Evolutionary conservation across 2,113 vertebrate species (phyloP).

Genomic region (Pterocles burchelli): DNA sequence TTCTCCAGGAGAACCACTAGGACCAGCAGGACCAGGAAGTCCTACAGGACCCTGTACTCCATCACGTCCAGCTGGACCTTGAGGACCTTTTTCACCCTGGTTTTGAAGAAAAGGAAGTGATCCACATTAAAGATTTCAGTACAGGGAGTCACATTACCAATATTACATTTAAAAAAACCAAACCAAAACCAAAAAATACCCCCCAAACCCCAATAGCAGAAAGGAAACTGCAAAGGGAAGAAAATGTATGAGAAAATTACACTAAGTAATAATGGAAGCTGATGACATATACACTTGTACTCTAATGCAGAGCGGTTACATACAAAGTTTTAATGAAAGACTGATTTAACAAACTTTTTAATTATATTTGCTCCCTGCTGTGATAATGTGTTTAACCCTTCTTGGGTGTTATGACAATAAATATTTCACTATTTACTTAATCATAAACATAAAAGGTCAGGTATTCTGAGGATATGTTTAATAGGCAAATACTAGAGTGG

Average conservation of each 20-base stretch:
- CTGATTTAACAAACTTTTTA: slow-evolving; percentile 17
- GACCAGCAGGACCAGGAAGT: slow-evolving; percentile 92
- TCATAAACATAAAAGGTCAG: slow-evolving; percentile 9
- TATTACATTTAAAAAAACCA: background rate
- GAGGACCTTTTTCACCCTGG: slow-evolving; percentile 96
- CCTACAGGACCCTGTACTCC: slow-evolving; percentile 96
- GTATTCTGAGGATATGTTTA: background rate
- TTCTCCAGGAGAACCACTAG: slow-evolving; percentile 95
- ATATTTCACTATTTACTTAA: slow-evolving; percentile 25
- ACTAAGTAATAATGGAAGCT: background rate
- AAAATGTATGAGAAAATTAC: background rate
- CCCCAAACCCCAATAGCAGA: background rate
- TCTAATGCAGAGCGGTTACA: background rate
- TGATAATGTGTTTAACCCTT: background rate
- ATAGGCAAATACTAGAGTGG: background rate
- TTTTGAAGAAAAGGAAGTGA: slow-evolving; percentile 8
- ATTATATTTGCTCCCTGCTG: background rate
- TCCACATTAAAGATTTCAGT: background rate
- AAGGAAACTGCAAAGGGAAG: background rate
- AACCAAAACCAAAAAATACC: background rate
- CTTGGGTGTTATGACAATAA: background rate
- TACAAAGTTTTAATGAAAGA: slow-evolving; percentile 56
- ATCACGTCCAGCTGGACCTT: slow-evolving; percentile 93
- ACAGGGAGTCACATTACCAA: background rate
- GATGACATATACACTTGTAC: background rate